phyloP scores from a whole-genome alignment of 2,113 vertebrate genomes.

The Pogonocichla stellata region DNA sequence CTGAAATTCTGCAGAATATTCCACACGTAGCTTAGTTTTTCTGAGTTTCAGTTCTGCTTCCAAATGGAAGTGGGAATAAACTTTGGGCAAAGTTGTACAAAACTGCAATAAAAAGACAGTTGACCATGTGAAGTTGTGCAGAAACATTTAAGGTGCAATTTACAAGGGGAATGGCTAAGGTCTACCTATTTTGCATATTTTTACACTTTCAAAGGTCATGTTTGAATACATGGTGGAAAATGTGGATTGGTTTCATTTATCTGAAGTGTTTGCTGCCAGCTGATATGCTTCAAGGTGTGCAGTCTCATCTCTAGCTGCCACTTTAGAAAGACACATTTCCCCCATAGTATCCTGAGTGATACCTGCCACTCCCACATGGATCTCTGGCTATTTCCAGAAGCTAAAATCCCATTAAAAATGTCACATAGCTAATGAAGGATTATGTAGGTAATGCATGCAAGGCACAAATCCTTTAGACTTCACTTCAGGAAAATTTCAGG shows the following conservation, averaged over 20 bases:
- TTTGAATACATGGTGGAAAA: background rate
- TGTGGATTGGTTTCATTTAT: background rate
- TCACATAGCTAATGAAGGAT: background rate
- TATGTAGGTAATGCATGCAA: background rate
- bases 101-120: background rate
- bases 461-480: background rate
- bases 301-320: background rate
- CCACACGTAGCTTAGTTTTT: background rate
- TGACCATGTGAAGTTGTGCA: background rate
- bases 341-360: background rate
- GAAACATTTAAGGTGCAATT: background rate
- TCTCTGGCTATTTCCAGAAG: background rate
- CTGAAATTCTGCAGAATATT: background rate
- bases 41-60: fast-evolving
- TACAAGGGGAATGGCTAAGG: background rate
- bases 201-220: background rate
- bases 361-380: background rate
- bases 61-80: background rate
- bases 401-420: background rate
- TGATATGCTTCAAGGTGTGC: background rate
- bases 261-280: background rate
- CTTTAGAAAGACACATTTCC: background rate
- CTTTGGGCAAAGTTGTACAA: background rate
- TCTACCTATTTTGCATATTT: background rate
- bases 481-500: background rate